Conservation (phyloP, 2,888 invertebrate genomes). For the Ornithoptera alexandrae region DNA sequence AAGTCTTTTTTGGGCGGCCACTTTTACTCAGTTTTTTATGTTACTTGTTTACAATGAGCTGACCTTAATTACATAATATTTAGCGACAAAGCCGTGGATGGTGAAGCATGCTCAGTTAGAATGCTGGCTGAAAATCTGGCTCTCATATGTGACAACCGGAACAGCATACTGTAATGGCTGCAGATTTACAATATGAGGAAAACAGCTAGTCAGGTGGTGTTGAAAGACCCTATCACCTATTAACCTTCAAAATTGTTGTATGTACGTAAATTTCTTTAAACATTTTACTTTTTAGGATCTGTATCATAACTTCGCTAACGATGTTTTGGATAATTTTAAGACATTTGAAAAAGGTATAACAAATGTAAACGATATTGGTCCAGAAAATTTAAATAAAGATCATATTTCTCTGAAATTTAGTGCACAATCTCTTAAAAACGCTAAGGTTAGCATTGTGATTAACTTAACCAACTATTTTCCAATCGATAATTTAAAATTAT, state of each 20-base stretch:
- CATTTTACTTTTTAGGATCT: constrained; percentile 50
- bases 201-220: too few species aligned
- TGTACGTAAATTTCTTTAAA: constrained; percentile 1
- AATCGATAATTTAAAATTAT: background rate
- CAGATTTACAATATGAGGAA: too few species aligned
- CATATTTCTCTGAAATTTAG: constrained; percentile 56
- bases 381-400: constrained; percentile 53
- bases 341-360: constrained; percentile 59
- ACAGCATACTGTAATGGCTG: too few species aligned
- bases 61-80: too few species aligned
- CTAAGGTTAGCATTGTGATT: constrained; percentile 47
- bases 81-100: too few species aligned
- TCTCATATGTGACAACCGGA: too few species aligned
- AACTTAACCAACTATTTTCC: background rate
- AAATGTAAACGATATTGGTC: constrained; percentile 46
- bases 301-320: constrained; percentile 67
- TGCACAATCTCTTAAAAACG: constrained; percentile 48
- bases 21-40: too few species aligned
- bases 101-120: too few species aligned
- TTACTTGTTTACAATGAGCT: too few species aligned
- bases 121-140: too few species aligned
- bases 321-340: constrained; percentile 67
- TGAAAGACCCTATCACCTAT: too few species aligned
- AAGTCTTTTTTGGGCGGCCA: background rate
- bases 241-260: too few species aligned